A percentile compares a stretch with the other conserved stretches of the same genome.
phyloP scores from a whole-genome alignment of 1,140 invertebrate species.

The Phocides pigmalion region DNA sequence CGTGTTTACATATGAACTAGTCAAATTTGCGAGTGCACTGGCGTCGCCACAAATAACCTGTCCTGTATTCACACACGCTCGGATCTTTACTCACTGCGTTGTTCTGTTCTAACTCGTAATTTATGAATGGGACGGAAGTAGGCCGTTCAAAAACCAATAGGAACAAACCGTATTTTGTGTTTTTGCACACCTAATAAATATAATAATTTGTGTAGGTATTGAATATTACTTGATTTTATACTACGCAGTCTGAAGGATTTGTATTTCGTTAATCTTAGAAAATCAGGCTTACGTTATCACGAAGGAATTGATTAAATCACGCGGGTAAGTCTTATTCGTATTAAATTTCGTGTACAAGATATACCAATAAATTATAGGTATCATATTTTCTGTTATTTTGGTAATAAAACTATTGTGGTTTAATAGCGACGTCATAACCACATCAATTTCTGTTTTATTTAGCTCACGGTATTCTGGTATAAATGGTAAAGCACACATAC shows the following conservation, averaged over 20 bases:
- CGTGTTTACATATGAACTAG: conserved; percentile 45
- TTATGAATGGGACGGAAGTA: conserved; percentile 39
- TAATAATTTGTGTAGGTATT: conserved; percentile 27
- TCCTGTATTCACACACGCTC: conserved; percentile 40
- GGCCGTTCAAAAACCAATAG: conserved; percentile 39
- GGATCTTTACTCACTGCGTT: conserved; percentile 29
- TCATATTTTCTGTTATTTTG: no score
- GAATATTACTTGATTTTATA: not conserved
- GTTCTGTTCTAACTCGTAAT: conserved; percentile 36
- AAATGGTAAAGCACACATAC: no score
- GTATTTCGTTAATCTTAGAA: not conserved
- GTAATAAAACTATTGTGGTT: no score
- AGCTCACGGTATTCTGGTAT: no score
- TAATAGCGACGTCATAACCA: no score
- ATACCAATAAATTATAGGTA: no score
- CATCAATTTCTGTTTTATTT: no score
- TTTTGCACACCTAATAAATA: no score
- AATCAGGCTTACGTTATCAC: conserved; percentile 3
- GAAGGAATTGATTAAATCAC: not conserved
- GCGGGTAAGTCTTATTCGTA: not conserved
- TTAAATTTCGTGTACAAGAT: no score
- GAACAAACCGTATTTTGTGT: conserved; percentile 24
- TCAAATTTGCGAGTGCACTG: conserved; percentile 51
- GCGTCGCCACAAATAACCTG: conserved; percentile 56
- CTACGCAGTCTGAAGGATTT: no score